Evolutionary conservation across 2,797 vertebrate genomes (phyloP).

Genomic region (Diplodus puntazzo): DNA sequence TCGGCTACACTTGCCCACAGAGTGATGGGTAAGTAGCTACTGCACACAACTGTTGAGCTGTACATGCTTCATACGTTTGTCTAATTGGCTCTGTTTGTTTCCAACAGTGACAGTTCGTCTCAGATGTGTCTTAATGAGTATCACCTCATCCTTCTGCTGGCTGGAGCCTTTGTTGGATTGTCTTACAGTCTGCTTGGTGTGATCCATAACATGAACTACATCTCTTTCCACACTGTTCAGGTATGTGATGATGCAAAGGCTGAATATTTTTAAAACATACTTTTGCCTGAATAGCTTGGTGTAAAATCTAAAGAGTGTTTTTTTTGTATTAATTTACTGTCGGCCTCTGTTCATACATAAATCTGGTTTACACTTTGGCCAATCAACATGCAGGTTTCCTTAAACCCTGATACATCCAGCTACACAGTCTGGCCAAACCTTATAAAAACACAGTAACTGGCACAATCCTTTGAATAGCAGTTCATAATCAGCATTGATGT

Average conservation of each 20-base stretch:
- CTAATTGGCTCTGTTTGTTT: slow-evolving; percentile 16
- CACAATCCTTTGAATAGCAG: neutral
- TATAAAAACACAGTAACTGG: neutral
- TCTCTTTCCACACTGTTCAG: slow-evolving; percentile 94
- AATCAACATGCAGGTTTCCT: neutral
- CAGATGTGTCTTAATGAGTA: slow-evolving; percentile 92
- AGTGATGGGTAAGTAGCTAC: slow-evolving; percentile 86
- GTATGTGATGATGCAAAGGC: slow-evolving; percentile 73
- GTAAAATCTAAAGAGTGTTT: neutral
- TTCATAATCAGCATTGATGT: neutral
- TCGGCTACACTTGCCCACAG: slow-evolving; percentile 83
- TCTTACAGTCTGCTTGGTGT: slow-evolving; percentile 93
- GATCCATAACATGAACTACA: slow-evolving; percentile 94
- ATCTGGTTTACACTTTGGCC: neutral
- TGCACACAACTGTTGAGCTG: neutral
- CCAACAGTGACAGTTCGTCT: slow-evolving; percentile 25
- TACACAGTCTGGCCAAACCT: neutral
- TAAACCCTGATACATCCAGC: neutral
- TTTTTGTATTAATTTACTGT: neutral
- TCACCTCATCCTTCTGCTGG: slow-evolving; percentile 91
- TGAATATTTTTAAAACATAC: neutral
- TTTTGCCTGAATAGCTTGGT: neutral
- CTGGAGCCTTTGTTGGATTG: slow-evolving; percentile 94
- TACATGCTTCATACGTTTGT: neutral
- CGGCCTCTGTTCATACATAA: neutral